Conservation (phyloP, 2,113 vertebrate genomes). For the Ivindomyrus marchei region DNA sequence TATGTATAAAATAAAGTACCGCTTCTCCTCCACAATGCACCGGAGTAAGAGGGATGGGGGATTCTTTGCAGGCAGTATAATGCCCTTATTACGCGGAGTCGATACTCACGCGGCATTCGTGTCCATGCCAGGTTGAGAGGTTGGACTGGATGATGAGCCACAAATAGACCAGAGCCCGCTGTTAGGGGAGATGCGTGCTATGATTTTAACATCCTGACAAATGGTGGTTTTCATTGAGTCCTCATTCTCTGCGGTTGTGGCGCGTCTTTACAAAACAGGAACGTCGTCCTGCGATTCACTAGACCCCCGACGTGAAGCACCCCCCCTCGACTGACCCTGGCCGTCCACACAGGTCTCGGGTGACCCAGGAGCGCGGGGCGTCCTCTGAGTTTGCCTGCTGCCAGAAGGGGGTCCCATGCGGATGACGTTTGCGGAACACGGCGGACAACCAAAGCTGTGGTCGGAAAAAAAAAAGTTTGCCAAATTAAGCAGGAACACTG, state of each 20-base stretch:
- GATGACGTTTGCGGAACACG: not conserved
- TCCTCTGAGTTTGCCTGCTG: not conserved
- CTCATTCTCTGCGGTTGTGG: not conserved
- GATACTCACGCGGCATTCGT: not conserved
- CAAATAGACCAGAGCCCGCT: not conserved
- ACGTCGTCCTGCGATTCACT: not conserved
- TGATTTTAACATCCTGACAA: not conserved
- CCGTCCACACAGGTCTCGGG: not conserved
- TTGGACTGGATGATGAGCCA: not conserved
- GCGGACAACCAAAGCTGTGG: not conserved
- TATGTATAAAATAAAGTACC: not conserved
- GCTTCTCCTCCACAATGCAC: not conserved
- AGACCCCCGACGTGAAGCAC: not conserved
- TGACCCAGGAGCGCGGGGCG: too few species aligned
- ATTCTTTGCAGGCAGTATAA: not conserved
- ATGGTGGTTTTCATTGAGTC: not conserved
- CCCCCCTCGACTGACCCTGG: not conserved
- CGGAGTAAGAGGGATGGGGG: not conserved
- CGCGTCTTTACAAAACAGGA: not conserved
- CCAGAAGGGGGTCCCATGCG: not conserved
- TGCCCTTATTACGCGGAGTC: not conserved
- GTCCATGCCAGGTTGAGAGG: not conserved
- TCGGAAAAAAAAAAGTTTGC: conserved; percentile 1
- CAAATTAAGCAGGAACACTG: not conserved
- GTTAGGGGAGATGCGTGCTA: not conserved